Base-by-base conservation (phyloP, 64 coral and sea anemone genomes). In the Acropora yongei region DNA sequence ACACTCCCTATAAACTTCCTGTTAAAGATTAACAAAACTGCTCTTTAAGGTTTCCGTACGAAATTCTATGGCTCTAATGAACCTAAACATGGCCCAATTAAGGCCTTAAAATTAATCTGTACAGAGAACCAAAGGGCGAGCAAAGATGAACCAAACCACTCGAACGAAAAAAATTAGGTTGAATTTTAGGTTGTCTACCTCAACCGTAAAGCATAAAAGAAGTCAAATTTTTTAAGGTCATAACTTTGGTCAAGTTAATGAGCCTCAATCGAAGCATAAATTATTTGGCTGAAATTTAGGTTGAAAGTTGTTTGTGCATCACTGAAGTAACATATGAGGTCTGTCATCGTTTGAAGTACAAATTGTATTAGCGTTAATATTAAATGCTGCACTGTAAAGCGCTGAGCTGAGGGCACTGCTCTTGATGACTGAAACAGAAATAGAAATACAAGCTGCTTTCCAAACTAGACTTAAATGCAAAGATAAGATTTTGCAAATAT, bases 91-190 rank as follows among this genome's bases (percentile, higher is more conserved):
- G 45, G 76, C 76, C 76, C 45, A 18, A 49, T 48, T 78, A 78
- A 78, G 76, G 76, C 8, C 76, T 78, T 78, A 78, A 30, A 30
- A 30, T 30, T 30, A 78, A 78, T 78, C 11, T 18, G 45, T 12
- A 78, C 43, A 78, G 43, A 78, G 76, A 49, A 8, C 42, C 12
- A 12, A 49, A 78, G 45, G 45, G 13, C 76, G 14, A 78, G 44
- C 79, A 81, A 81, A 81, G 19, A 12, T 81, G 79, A 81, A 60
- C 79, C 39, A 14, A 81, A 81, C 79, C 58, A 39, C 79, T 13
- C 6, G 77, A 53, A 48, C 18, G 47, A 79, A 79, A 51, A 53
- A 79, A 79, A 53, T 55, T 79, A 8, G 47, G 77, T 79, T 79
- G 47, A 30, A 2, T 79, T 55, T 79, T 79, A 55, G 47, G 77